Evolutionary conservation across 1,140 invertebrate species (phyloP), one percentile per base, ranked within the genome.

Genomic region (Elysia chlorotica): DNA sequence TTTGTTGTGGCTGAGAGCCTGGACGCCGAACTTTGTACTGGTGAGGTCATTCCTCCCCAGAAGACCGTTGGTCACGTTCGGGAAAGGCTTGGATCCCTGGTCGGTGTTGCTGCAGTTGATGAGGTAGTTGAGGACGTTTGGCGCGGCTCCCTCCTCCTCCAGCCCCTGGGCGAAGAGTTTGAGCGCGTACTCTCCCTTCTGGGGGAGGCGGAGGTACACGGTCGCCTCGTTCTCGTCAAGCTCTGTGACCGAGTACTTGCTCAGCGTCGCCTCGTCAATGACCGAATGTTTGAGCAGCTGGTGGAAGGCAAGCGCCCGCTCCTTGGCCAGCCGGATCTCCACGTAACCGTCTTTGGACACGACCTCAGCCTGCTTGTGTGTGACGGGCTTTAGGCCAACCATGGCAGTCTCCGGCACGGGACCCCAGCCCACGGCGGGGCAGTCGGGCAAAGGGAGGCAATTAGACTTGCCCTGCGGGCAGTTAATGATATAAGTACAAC

Each of bases 121-220:
- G 14, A 86, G 71, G 65, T 86, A 86, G 72, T 86, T 86, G 28
- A 83, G 77, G 1, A 85, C 82, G 41, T 86, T 86, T 19, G 78
- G 76, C 14, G 82, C 79, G 10, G 81, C 81, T 1, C 83, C 85
- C 48, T 77, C 78, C 25, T 81, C 78, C 0, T 72, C 80, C 19
- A 75, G 68, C 0, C 80, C 81, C 63, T 83, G 79, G 25, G 83
- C 82, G 66, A 78, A 86, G 57, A 86, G 75, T 62, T 85, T 83
- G 10, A 84, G 73, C 0, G 84, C 84, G 71, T 85, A 86, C 57
- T 85, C 82, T 33, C 83, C 84, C 36, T 76, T 78, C 73, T 83
- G 80, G 54, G 85, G 84, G 10, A 86, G 71, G 0, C 84, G 71
- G 2, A 86, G 72, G 61, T 80, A 79, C 2, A 85, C 80, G 31